Evolutionary conservation across 2,113 vertebrate genomes (phyloP), one percentile per base, ranked within the genome.

Genomic region (Recurvirostra avosetta): DNA sequence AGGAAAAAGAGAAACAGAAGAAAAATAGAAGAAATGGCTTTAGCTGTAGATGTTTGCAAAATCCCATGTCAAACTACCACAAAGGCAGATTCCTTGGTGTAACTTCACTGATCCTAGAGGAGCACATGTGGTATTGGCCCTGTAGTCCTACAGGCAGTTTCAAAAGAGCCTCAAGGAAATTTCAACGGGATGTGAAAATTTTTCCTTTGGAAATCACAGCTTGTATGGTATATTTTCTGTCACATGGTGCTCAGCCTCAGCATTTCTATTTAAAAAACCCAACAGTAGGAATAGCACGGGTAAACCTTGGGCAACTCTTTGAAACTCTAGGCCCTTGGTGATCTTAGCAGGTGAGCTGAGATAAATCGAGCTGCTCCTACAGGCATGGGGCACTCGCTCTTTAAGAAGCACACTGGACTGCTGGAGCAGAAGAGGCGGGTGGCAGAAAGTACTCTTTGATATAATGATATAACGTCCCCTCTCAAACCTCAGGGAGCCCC

Each of bases 261-360:
- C 26, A 34, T 29, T 86, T 75, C 81, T 90, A 5, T 92, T 83
- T 38, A 10, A 84, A 66, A 70, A 56, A 53, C 8, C 4, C 55
- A 66, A 3, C 59, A 73, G 71, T 65, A 77, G 65, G 86, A 95
- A 90, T 67, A 65, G n/a, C 52, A 56, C 0, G 47, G 76, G 55
- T 52, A 92, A 94, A 94, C 86, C 93, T 66, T 49, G 88, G 76
- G 59, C 74, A 86, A 27, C n/a, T 55, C 92, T 97, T 98, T 98
- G 96, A 98, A 97, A 85, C 72, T 76, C 59, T 45, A 92, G 74
- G 72, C 86, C 72, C 67, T 88, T 38, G 90, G 96, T 92, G 95
- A 77, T 94, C 96, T 90, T 98, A 90, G 97, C 95, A 97, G 96
- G 93, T 97, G 95, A 97, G 95, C 95, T 82, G 84, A 92, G 93